These are phyloP conservation scores for Aplodontia rufa DNA, from an alignment of 2,113 vertebrate species.

Conservation along the genomic window DNA sequence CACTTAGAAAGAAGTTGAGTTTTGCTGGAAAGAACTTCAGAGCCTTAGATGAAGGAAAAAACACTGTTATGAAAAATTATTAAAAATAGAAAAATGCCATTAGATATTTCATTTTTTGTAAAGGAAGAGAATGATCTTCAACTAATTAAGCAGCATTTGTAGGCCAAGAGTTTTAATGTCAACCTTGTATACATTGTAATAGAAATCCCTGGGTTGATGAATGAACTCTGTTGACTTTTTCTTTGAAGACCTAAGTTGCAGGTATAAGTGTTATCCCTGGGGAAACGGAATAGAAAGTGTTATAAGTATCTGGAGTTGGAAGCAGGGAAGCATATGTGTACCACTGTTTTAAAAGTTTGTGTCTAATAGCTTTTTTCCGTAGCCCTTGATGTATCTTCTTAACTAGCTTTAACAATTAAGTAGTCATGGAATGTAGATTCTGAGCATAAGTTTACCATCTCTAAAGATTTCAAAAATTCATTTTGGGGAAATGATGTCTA, in stretches of 20 bases:
- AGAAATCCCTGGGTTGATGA: background rate
- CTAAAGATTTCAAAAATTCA: conserved; percentile 32
- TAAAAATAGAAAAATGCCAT: conserved; percentile 58
- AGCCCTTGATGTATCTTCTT: background rate
- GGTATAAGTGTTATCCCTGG: background rate
- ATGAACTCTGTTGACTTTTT: background rate
- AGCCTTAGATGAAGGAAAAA: conserved; percentile 56
- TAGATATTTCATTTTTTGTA: conserved; percentile 30
- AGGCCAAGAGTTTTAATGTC: background rate
- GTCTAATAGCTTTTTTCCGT: conserved; percentile 41
- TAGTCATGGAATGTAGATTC: conserved; percentile 24
- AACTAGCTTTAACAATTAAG: conserved; percentile 29
- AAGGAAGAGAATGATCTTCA: conserved; percentile 59
- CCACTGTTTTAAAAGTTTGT: background rate
- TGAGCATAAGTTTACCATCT: conserved; percentile 1
- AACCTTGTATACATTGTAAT: background rate
- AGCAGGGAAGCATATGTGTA: background rate
- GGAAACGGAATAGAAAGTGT: background rate
- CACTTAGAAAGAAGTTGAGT: conserved; percentile 47
- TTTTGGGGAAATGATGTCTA: conserved; percentile 35
- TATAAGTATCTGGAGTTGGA: background rate
- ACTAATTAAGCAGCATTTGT: conserved; percentile 56
- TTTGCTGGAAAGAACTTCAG: conserved; percentile 58
- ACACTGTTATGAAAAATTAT: conserved; percentile 49
- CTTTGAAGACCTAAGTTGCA: background rate